phyloP scores from a whole-genome alignment of 2,888 invertebrate genomes.

The Cristatella mucedo region DNA sequence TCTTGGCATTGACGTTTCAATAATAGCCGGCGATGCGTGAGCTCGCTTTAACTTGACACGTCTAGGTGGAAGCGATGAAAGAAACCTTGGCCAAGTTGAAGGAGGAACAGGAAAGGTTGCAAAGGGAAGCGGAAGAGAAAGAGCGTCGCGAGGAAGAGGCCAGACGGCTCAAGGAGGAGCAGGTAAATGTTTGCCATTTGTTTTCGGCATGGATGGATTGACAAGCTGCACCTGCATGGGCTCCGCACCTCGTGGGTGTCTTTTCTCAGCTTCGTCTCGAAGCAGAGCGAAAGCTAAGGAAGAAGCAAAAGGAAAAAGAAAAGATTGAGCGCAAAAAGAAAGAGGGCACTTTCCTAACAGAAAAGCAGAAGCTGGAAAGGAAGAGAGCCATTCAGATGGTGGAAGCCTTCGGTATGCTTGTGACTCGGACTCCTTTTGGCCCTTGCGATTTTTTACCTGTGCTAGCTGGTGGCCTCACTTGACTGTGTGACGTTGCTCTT shows the following conservation, averaged over 20 bases:
- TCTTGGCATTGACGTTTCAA: no score
- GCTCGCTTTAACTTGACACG: no score
- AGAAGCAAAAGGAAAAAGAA: conserved; percentile 80
- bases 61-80: conserved; percentile 32
- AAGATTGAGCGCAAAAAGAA: conserved; percentile 77
- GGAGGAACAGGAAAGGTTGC: conserved; percentile 31
- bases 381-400: conserved; percentile 68
- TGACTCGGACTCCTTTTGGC: no score
- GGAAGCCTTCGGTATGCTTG: conserved; percentile 50
- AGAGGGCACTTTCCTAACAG: conserved; percentile 83
- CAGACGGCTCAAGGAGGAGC: conserved; percentile 15
- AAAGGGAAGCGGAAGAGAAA: conserved; percentile 51
- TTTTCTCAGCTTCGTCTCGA: conserved; percentile 51
- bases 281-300: conserved; percentile 69
- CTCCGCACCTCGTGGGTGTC: no score
- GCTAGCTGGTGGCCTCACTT: no score
- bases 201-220: conserved; percentile 4
- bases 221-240: no score
- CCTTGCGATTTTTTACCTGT: no score
- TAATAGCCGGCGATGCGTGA: no score
- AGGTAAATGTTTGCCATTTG: conserved; percentile 34
- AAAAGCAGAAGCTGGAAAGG: conserved; percentile 61
- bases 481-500: no score
- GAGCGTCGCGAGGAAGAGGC: conserved; percentile 45
- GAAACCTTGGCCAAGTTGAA: conserved; percentile 35